phyloP scores from a whole-genome alignment of 2,888 invertebrate genomes.

The Xestia c-nigrum region DNA sequence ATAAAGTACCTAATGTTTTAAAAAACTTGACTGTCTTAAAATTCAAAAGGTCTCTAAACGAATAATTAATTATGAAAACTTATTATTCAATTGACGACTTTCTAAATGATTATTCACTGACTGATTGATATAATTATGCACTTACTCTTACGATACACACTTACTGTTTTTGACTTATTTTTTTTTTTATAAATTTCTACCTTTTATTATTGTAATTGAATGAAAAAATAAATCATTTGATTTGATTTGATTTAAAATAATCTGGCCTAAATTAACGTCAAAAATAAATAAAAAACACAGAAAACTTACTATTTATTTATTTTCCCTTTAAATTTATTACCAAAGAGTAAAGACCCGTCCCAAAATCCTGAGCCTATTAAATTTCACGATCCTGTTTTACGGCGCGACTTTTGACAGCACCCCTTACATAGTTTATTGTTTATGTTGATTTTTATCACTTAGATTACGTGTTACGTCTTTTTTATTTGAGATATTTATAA shows the following conservation, averaged over 20 bases:
- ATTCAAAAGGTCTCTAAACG: too few relatives aligned
- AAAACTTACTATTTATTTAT: not conserved
- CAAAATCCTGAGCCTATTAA: constrained; percentile 57
- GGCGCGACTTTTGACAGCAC: constrained; percentile 63
- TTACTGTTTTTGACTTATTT: too few relatives aligned
- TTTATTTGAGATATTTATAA: constrained; percentile 55
- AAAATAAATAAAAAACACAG: not conserved
- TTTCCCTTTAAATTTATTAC: constrained; percentile 8
- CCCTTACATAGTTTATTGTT: constrained; percentile 55
- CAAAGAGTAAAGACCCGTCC: constrained; percentile 17
- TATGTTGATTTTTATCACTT: constrained; percentile 60
- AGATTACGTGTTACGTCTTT: constrained; percentile 48
- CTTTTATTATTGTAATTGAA: too few relatives aligned
- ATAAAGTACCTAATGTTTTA: too few relatives aligned
- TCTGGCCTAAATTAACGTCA: not conserved
- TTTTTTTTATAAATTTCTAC: too few relatives aligned
- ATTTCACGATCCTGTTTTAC: constrained; percentile 64
- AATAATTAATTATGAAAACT: too few relatives aligned
- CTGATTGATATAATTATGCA: too few relatives aligned
- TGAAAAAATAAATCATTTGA: too few relatives aligned
- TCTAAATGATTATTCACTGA: too few relatives aligned
- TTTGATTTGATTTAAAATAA: not conserved
- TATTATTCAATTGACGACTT: too few relatives aligned
- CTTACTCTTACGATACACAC: too few relatives aligned
- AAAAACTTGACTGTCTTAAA: too few relatives aligned